These are phyloP conservation scores for Mythimna albipuncta DNA, from an alignment of 2,888 invertebrate genomes.

Conservation along the genomic window DNA sequence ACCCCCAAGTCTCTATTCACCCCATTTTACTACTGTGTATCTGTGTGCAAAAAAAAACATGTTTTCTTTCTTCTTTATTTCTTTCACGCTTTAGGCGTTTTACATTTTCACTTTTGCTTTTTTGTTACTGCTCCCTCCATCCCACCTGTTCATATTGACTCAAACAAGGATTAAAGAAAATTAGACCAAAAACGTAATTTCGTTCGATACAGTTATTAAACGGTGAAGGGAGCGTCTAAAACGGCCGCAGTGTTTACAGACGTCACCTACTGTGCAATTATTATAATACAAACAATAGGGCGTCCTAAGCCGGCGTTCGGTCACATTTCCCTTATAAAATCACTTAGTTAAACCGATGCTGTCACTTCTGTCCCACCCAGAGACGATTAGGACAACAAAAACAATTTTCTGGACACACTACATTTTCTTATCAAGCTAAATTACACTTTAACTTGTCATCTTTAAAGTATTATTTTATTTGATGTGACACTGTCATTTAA, in stretches of 20 bases:
- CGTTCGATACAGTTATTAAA: constrained; percentile 50
- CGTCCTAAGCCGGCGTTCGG: constrained; percentile 64
- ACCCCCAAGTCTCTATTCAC: too few relatives aligned
- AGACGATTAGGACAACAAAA: constrained; percentile 73
- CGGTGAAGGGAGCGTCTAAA: constrained; percentile 22
- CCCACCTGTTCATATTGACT: constrained; percentile 17
- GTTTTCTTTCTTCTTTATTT: too few relatives aligned
- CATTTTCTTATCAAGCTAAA: constrained; percentile 22
- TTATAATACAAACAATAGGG: constrained; percentile 63
- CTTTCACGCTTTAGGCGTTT: neutral
- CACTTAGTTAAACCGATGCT: constrained; percentile 79
- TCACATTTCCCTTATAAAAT: constrained; percentile 75
- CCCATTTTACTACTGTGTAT: too few relatives aligned
- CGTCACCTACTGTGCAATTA: constrained; percentile 65
- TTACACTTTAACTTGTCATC: constrained; percentile 25
- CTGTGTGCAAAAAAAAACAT: neutral
- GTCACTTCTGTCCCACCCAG: constrained; percentile 73
- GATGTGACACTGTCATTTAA: neutral
- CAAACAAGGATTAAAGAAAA: constrained; percentile 17
- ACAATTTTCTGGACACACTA: constrained; percentile 69
- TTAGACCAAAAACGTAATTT: constrained; percentile 31
- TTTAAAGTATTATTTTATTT: constrained; percentile 47
- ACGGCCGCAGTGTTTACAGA: constrained; percentile 46
- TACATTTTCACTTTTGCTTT: neutral
- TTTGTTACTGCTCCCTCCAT: neutral